These are phyloP conservation scores for Jaculus jaculus DNA, from an alignment of 2,113 vertebrate genomes.

Conservation along the genomic window DNA sequence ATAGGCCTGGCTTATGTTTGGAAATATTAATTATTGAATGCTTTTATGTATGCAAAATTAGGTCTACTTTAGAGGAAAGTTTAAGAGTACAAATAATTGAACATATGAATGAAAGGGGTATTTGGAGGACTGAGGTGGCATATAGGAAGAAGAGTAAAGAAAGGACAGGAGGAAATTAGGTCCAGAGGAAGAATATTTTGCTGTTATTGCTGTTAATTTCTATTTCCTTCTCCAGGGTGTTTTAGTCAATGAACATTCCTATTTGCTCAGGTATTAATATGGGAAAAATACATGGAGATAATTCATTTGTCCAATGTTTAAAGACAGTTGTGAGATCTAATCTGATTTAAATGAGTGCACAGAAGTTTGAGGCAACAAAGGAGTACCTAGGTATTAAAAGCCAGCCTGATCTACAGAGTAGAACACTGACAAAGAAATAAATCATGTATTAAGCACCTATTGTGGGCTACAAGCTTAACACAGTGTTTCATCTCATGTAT, in stretches of 20 bases:
- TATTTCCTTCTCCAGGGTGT: not conserved
- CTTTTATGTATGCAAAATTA: constrained; percentile 32
- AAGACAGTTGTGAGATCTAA: not conserved
- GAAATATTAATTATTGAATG: not conserved
- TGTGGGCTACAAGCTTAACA: not conserved
- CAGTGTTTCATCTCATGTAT: not conserved
- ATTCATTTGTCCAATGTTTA: not conserved
- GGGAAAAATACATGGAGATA: not conserved
- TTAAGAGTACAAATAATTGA: not conserved
- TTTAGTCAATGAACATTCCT: not conserved
- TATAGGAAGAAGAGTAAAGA: not conserved
- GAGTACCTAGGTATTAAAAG: no score
- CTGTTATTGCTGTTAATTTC: not conserved
- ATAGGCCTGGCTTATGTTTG: not conserved
- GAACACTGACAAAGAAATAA: no score
- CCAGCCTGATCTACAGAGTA: no score
- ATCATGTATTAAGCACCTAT: not conserved
- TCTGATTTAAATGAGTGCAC: not conserved
- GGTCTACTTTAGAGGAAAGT: not conserved
- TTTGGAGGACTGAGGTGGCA: not conserved
- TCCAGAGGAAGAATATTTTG: not conserved
- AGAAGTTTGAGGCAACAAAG: no score
- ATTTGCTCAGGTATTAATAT: not conserved
- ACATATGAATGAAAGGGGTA: not conserved
- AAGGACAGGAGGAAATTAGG: not conserved